Percentiles rank a stretch among this genome's conserved stretches.
Evolutionary conservation across 2,888 invertebrate genomes (phyloP).

Genomic region (Stramonita haemastoma): DNA sequence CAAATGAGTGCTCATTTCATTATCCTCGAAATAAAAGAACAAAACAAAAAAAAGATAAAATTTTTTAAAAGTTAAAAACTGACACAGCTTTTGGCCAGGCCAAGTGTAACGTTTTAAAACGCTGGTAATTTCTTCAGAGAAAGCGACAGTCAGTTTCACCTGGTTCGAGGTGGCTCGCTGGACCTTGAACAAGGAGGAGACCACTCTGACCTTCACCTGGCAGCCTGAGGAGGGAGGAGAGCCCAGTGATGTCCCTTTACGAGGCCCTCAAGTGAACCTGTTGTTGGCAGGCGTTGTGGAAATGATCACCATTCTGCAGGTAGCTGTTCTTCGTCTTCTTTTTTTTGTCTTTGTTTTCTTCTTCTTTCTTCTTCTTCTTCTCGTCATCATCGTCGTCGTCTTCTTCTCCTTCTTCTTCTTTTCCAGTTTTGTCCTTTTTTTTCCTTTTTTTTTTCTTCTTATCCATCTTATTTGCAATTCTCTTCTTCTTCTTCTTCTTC

Average conservation of each 20-base stretch:
- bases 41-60: no score
- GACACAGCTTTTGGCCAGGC: no score
- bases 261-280: constrained; percentile 37
- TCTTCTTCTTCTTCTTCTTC: background rate
- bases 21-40: no score
- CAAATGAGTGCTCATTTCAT: no score
- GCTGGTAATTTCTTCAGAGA: background rate
- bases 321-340: background rate
- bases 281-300: constrained; percentile 43
- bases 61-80: no score
- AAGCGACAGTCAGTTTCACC: background rate
- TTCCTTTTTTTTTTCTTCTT: background rate
- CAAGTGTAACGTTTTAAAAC: no score
- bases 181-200: constrained; percentile 37
- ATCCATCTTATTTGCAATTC: background rate
- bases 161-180: constrained; percentile 46
- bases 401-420: background rate
- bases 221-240: constrained; percentile 3
- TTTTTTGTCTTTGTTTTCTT: background rate
- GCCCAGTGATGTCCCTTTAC: constrained; percentile 28
- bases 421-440: background rate
- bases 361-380: background rate
- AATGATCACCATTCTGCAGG: constrained; percentile 36
- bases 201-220: constrained; percentile 34
- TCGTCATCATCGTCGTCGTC: background rate